Percentiles rank a stretch among this genome's conserved stretches.
Conservation (phyloP, 2,797 vertebrate genomes). For the Aratinga solstitialis region DNA sequence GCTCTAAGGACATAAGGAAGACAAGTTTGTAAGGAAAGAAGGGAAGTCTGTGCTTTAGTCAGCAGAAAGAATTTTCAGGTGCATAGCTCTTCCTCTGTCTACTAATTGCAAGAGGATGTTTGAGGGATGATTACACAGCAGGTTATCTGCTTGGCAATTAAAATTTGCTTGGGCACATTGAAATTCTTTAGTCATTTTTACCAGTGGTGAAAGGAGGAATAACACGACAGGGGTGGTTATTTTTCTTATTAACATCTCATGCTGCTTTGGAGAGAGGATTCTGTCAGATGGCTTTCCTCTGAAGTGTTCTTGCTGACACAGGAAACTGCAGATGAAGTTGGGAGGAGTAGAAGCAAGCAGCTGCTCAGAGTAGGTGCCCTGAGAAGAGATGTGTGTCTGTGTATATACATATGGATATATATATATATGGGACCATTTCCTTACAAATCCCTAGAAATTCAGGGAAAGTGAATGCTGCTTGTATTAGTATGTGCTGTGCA, state of each 20-base stretch:
- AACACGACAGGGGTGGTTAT: not conserved
- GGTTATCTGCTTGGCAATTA: not conserved
- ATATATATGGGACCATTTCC: not conserved
- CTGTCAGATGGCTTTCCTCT: not conserved
- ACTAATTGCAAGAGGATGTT: not conserved
- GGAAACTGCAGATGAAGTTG: not conserved
- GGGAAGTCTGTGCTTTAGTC: not conserved
- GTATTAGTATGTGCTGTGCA: not conserved
- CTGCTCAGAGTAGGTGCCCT: not conserved
- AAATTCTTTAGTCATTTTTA: not conserved
- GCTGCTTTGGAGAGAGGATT: not conserved
- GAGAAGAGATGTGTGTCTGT: not conserved
- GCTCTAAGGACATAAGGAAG: not conserved
- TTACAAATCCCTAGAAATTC: not conserved
- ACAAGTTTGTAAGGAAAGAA: not conserved
- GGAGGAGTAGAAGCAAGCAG: not conserved
- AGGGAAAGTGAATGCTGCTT: not conserved
- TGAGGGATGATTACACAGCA: not conserved
- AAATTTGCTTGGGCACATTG: not conserved
- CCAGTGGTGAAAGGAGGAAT: not conserved
- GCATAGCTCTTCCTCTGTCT: not conserved
- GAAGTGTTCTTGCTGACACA: not conserved
- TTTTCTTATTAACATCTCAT: not conserved
- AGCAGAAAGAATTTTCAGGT: not conserved
- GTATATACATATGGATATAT: not conserved